Percentiles rank a stretch among this genome's conserved stretches.
Conservation (phyloP, 1,140 invertebrate species). For the Drosophila tristis region DNA sequence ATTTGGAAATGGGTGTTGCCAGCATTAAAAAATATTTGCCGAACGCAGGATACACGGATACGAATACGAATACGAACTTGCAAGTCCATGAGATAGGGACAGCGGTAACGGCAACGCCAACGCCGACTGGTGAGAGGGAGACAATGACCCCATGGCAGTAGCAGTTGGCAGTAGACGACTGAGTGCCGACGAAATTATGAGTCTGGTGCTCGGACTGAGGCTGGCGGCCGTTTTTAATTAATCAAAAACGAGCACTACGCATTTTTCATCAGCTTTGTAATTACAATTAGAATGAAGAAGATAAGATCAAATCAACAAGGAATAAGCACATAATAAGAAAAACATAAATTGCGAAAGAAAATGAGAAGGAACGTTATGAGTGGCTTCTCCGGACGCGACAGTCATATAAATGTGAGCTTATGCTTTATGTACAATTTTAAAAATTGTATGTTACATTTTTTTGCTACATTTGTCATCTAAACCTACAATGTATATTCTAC, state of each 20-base stretch:
- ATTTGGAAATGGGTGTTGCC: conserved; percentile 7
- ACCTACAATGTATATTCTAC: too few species aligned
- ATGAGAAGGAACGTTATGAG: too few species aligned
- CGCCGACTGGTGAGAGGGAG: neutral
- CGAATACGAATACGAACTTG: conserved; percentile 4
- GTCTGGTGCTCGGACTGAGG: neutral
- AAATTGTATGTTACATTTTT: too few species aligned
- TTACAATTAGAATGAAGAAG: conserved; percentile 29
- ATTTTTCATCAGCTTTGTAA: conserved; percentile 52
- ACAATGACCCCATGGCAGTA: neutral
- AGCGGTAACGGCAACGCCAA: neutral
- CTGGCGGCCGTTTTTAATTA: conserved; percentile 47
- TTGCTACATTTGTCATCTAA: too few species aligned
- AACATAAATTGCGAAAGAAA: conserved; percentile 13
- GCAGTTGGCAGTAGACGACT: neutral
- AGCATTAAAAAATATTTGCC: conserved; percentile 37
- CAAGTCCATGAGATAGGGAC: neutral
- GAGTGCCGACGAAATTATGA: conserved; percentile 8
- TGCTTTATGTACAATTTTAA: too few species aligned
- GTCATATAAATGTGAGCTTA: too few species aligned
- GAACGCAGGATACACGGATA: conserved; percentile 14
- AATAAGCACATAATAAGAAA: conserved; percentile 38
- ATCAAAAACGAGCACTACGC: conserved; percentile 18
- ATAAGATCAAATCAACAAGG: neutral
- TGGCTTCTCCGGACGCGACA: too few species aligned